phyloP scores from a whole-genome alignment of 2,888 invertebrate genomes.

The Drosophila sordidula region DNA sequence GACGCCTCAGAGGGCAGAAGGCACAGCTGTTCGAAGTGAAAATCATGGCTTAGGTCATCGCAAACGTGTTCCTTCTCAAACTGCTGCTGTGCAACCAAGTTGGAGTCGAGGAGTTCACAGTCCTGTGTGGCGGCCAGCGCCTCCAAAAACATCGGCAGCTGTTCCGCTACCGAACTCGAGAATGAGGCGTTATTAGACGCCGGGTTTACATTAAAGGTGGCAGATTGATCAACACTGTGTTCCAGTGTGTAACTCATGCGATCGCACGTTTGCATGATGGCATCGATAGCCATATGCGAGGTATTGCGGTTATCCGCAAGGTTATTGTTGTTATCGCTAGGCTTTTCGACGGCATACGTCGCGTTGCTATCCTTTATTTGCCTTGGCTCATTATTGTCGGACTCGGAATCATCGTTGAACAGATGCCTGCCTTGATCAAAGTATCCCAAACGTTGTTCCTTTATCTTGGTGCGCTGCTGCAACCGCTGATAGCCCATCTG shows the following conservation, averaged over 20 bases:
- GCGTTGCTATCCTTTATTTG: conserved; percentile 1
- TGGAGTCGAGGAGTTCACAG: not conserved
- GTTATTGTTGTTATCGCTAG: conserved; percentile 49
- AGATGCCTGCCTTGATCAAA: conserved; percentile 53
- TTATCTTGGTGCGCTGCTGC: conserved; percentile 42
- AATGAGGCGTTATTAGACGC: not conserved
- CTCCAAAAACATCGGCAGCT: not conserved
- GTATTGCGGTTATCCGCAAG: conserved; percentile 33
- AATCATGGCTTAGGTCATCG: conserved; percentile 13
- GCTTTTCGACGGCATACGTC: conserved; percentile 9
- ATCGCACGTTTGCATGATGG: conserved; percentile 4
- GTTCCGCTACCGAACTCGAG: not conserved
- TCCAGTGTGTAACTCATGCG: not conserved
- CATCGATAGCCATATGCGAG: conserved; percentile 12
- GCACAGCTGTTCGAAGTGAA: conserved; percentile 71
- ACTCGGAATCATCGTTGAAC: not conserved
- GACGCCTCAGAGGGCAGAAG: conserved; percentile 68
- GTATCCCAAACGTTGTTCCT: conserved; percentile 37
- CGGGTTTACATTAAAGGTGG: conserved; percentile 26
- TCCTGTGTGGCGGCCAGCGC: conserved; percentile 38
- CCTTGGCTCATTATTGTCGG: not conserved
- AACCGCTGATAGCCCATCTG: conserved; percentile 18
- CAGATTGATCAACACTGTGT: not conserved
- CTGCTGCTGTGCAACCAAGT: conserved; percentile 12
- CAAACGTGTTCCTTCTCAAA: conserved; percentile 34